These are phyloP conservation scores for Himalopsyche japonica DNA, from an alignment of 2,888 invertebrate species.

Conservation along the genomic window DNA sequence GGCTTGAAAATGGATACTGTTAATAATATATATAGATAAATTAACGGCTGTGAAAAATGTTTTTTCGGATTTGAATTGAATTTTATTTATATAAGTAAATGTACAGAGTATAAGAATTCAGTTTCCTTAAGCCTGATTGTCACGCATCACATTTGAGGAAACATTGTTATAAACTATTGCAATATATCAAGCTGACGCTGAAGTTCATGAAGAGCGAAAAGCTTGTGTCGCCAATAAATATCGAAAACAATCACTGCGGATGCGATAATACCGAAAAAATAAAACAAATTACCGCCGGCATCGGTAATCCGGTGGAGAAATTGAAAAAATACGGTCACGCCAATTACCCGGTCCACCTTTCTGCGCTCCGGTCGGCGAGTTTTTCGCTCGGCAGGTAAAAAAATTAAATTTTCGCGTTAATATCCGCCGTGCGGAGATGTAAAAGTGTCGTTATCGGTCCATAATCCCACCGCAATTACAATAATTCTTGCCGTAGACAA, in stretches of 20 bases:
- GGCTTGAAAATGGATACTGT: too few species aligned
- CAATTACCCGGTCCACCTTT: not conserved
- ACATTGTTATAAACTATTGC: slow-evolving; percentile 7
- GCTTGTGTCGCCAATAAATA: slow-evolving; percentile 37
- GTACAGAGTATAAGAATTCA: too few species aligned
- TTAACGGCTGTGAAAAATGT: too few species aligned
- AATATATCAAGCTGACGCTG: slow-evolving; percentile 38
- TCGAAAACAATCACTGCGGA: slow-evolving; percentile 38
- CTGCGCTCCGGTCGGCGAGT: not conserved
- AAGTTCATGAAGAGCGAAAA: slow-evolving; percentile 37
- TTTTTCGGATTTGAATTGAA: too few species aligned
- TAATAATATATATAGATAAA: too few species aligned
- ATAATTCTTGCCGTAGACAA: slow-evolving; percentile 40
- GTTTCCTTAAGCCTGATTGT: too few species aligned
- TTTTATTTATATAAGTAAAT: too few species aligned
- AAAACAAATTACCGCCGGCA: slow-evolving; percentile 39
- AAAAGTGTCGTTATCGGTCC: slow-evolving; percentile 39
- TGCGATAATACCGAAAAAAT: slow-evolving; percentile 37
- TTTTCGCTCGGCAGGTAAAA: slow-evolving; percentile 21
- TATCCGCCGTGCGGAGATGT: slow-evolving; percentile 35
- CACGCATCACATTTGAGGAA: too few species aligned
- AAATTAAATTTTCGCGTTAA: slow-evolving; percentile 39
- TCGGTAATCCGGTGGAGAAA: slow-evolving; percentile 28
- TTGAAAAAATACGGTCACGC: slow-evolving; percentile 31
- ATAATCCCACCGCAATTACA: slow-evolving; percentile 40